A percentile compares a stretch with the other conserved stretches of the same genome.
Evolutionary conservation across 1,140 invertebrate genomes (phyloP).

Genomic region (Atopsyche davidsoni): DNA sequence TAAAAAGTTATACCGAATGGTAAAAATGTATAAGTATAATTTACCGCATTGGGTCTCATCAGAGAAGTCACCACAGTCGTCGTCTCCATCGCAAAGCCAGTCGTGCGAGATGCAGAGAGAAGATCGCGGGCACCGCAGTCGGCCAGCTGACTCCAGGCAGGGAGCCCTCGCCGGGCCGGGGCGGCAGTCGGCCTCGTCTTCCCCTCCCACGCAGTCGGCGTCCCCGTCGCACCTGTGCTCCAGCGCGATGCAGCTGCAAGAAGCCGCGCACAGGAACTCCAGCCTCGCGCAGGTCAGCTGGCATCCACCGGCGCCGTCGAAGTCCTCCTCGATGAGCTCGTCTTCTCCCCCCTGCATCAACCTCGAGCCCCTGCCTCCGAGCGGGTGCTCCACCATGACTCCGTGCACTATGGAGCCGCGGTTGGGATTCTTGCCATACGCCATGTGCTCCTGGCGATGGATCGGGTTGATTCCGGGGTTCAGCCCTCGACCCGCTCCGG

Average conservation of each 20-base stretch:
- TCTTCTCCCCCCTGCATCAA: conserved; percentile 22
- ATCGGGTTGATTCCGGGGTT: conserved; percentile 28
- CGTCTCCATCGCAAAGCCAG: conserved; percentile 70
- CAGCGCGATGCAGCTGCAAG: conserved; percentile 56
- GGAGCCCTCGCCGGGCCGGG: conserved; percentile 44
- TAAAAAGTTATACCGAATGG: no score
- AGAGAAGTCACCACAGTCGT: conserved; percentile 78
- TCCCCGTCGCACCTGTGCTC: conserved; percentile 55
- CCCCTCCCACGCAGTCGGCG: conserved; percentile 57
- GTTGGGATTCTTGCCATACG: conserved; percentile 25
- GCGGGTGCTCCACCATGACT: conserved; percentile 17
- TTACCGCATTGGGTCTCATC: conserved; percentile 75
- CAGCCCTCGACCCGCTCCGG: conserved; percentile 16
- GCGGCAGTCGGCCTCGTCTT: conserved; percentile 63
- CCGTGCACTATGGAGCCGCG: conserved; percentile 22
- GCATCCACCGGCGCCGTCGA: conserved; percentile 37
- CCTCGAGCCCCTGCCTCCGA: conserved; percentile 11
- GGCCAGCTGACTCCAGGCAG: conserved; percentile 52
- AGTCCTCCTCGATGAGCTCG: conserved; percentile 33
- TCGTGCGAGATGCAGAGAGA: conserved; percentile 67
- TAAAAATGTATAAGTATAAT: conserved; percentile 17
- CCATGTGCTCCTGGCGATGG: conserved; percentile 27
- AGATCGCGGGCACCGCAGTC: conserved; percentile 61
- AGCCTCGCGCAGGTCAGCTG: conserved; percentile 41
- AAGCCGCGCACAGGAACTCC: conserved; percentile 51